phyloP scores from a whole-genome alignment of 2,888 invertebrate genomes.

The Homarus gammarus region DNA sequence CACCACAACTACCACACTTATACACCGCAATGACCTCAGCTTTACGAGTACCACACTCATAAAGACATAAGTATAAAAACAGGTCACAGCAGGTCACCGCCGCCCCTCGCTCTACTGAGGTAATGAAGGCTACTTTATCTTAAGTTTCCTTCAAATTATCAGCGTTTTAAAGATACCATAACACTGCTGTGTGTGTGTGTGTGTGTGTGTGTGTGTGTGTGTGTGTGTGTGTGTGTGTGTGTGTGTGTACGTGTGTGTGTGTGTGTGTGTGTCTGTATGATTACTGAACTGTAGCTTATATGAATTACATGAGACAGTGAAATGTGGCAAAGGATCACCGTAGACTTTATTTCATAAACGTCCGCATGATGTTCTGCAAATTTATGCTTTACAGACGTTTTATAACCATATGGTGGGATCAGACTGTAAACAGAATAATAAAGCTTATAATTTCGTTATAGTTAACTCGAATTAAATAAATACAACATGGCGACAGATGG shows the following conservation, averaged over 20 bases:
- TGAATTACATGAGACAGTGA: too few species aligned
- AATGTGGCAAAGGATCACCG: too few species aligned
- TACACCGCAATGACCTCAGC: not conserved
- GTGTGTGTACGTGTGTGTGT: not conserved
- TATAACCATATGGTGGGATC: too few species aligned
- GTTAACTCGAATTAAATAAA: too few species aligned
- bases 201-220: not conserved
- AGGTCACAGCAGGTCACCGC: not conserved
- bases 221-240: not conserved
- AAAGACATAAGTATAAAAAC: not conserved
- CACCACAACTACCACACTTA: not conserved
- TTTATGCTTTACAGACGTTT: too few species aligned
- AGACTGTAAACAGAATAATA: too few species aligned
- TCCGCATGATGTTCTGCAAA: too few species aligned
- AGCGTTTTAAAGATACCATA: not conserved
- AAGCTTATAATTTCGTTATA: too few species aligned
- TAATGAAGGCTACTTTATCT: not conserved
- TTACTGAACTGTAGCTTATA: too few species aligned
- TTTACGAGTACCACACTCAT: not conserved
- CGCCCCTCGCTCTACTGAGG: not conserved
- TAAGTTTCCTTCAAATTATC: not conserved
- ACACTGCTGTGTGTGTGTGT: not conserved
- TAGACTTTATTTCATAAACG: too few species aligned
- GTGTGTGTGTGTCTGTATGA: not conserved
- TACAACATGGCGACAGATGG: too few species aligned